These are phyloP conservation scores for Papilio gigon DNA, from an alignment of 2,888 invertebrate species.

Conservation along the genomic window DNA sequence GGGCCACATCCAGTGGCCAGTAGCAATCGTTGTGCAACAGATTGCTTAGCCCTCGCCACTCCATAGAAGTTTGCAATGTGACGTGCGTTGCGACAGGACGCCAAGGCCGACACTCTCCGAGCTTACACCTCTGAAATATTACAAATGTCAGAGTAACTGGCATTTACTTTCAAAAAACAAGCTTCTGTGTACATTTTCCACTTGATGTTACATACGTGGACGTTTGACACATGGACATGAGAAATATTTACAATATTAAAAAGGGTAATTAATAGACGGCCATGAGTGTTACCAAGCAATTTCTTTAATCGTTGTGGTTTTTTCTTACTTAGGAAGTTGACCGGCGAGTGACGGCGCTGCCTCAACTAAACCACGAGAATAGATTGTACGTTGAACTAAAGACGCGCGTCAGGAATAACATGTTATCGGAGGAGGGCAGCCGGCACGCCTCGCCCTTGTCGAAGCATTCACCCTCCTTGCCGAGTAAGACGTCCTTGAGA, in stretches of 20 bases:
- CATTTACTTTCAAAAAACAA: constrained; percentile 5
- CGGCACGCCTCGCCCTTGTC: constrained; percentile 43
- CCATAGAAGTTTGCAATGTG: constrained; percentile 17
- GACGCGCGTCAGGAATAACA: constrained; percentile 51
- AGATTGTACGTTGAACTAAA: constrained; percentile 59
- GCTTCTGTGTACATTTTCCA: background rate
- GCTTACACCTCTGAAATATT: constrained; percentile 1
- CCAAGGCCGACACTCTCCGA: constrained; percentile 23
- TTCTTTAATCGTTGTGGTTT: background rate
- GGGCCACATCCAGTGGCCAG: constrained; percentile 9
- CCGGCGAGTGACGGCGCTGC: constrained; percentile 56
- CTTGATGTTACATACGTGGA: background rate
- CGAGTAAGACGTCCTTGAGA: constrained; percentile 45
- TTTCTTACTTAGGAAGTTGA: constrained; percentile 57
- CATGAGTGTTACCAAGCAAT: background rate
- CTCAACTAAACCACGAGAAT: constrained; percentile 68
- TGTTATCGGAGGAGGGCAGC: constrained; percentile 50
- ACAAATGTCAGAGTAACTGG: background rate
- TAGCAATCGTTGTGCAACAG: constrained; percentile 29
- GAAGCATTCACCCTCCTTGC: constrained; percentile 43
- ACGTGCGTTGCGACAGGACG: constrained; percentile 24
- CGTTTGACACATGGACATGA: no score
- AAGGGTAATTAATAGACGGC: no score
- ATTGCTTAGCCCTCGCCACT: constrained; percentile 21
- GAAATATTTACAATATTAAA: no score